Evolutionary conservation across 1,140 invertebrate genomes (phyloP), one percentile per base, ranked within the genome.

Genomic region (Dendroctonus valens): DNA sequence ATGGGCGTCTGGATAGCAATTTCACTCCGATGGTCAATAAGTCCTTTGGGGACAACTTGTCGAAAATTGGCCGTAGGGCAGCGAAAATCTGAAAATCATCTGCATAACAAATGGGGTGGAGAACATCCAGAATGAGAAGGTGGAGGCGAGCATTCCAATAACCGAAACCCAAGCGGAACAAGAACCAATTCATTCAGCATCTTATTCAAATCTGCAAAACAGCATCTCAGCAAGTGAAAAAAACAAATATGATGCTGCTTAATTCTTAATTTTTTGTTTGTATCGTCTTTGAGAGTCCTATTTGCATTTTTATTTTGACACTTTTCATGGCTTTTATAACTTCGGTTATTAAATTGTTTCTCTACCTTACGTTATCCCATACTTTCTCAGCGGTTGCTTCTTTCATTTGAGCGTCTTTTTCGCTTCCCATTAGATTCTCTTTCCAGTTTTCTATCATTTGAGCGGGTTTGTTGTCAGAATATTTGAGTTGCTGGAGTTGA

Each of bases 31-130:
- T 15, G 53, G 64, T 65, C 2, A 53, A 65, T 40, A 38, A 54
- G 54, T 15, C 48, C 50, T 26, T 26, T 55, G 52, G 54, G 12
- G 58, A 60, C 6, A 46, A 14, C 53, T 55, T 41, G 3, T 15
- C 48, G 15, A 7, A n/a, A 26, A 26, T 26, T n/a, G 8, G 7
- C 2, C 9, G 38, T 8, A 41, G 7, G 49, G 58, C 38, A 60
- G 58, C 26, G 50, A 48, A 5, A 67, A 67, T 39, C 49, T 67
- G 46, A 67, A 67, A 51, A 67, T 67, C 39, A 9, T 67, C n/a
- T 54, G 11, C 8, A 67, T 67, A 8, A 55, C 59, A 53, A 39
- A 59, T 12, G 41, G 11, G 39, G 26, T 50, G n/a, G 44, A 12
- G 7, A 46, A 63, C 8, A 60, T 14, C 37, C 37, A 49, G n/a